Base-by-base conservation (phyloP, 1,140 invertebrate species). In the Macrobrachium nipponense region DNA sequence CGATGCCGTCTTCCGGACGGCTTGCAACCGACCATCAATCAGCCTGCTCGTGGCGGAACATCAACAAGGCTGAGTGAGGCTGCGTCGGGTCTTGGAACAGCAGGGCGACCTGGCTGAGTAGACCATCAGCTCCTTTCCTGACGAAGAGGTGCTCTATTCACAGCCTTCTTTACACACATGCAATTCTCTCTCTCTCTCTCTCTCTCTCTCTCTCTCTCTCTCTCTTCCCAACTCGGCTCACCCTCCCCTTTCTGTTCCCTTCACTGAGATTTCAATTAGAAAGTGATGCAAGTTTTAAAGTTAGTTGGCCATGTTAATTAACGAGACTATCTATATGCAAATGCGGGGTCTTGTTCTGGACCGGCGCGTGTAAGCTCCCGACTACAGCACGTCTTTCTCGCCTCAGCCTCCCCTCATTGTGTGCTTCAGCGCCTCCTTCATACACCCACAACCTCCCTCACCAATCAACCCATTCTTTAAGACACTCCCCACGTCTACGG, bases 271-370 rank as follows among this genome's bases (percentile, higher is more conserved):
- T 85, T 85, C 82, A 85, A 85, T 85, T 85, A 85, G 75, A 85
- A 85, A 85, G 82, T 85, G 75, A 85, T 79, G 82, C 82, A 79
- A 85, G 82, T 85, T 85, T 85, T 85, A 79, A 85, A 79, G 82
- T 85, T 85, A 79, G 62, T 85, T 79, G 75, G 82, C 62, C 82
- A 43, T 85, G 82, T 85, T 85, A 85, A 85, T 85, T 85, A 85
- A 79, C 82, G 20, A 70, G 62, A 72, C 82, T 62, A 85, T 85
- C 82, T 85, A 85, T 85, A 85, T 85, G 82, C 76, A 85, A 85
- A 85, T 85, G 82, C 58, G 44, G 51, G 66, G 60, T 85, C 75
- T 79, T 85, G 82, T 79, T 85, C 75, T 23, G 20, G 15, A 64
- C 18, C 7, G 60, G n/a, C 10, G 23, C 43, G 15, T 83, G 81